Percentiles rank a stretch among this genome's conserved stretches.
Evolutionary conservation across 1,140 invertebrate species (phyloP).

Genomic region (Ceratosolen fusciceps): DNA sequence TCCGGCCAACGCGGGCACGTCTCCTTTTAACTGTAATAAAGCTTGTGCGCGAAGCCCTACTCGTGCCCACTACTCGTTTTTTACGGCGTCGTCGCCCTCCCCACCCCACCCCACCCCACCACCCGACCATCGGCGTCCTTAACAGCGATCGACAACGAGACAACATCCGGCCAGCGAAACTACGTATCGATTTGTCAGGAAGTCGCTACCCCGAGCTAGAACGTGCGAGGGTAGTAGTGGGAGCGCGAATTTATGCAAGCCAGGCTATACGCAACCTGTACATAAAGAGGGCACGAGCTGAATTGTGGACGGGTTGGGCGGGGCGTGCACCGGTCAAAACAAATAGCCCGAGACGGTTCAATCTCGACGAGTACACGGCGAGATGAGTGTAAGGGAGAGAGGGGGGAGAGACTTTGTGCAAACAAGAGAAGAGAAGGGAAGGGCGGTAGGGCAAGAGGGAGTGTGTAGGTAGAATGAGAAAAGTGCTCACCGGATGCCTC

Average conservation of each 20-base stretch:
- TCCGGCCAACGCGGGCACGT: background rate
- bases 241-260: too few relatives aligned
- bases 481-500: background rate
- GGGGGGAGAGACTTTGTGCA: background rate
- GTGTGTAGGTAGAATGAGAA: too few relatives aligned
- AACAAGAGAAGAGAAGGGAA: background rate
- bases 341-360: conserved; percentile 65
- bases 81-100: background rate
- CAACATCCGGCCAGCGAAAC: background rate
- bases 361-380: conserved; percentile 51
- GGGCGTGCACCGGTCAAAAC: conserved; percentile 61
- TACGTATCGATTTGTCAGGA: background rate
- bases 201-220: background rate
- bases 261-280: too few relatives aligned
- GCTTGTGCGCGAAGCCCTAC: background rate
- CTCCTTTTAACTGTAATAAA: background rate
- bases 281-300: too few relatives aligned
- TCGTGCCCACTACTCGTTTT: background rate
- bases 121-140: background rate
- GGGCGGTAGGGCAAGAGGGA: background rate
- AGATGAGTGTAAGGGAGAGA: background rate
- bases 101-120: too few relatives aligned
- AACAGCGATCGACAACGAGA: background rate
- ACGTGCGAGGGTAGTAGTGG: conserved; percentile 34
- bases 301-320: conserved; percentile 55